Percentiles rank a stretch among this genome's conserved stretches.
phyloP scores from a whole-genome alignment of 2,113 vertebrate species.

The Podarcis muralis region DNA sequence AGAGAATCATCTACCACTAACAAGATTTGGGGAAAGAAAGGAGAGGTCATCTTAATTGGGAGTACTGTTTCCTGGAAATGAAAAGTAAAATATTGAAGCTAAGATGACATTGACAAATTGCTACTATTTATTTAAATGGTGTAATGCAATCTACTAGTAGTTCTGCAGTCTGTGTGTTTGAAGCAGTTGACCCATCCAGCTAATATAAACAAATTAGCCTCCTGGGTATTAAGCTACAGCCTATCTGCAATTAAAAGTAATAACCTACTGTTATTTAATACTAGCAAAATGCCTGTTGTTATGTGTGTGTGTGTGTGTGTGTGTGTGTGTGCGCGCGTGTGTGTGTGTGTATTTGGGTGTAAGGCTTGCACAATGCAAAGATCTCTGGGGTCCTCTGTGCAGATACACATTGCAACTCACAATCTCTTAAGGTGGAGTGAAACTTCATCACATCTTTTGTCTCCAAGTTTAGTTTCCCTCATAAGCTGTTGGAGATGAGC shows the following conservation, averaged over 20 bases:
- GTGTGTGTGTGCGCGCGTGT: not conserved
- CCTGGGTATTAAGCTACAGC: slow-evolving; percentile 66
- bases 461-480: not conserved
- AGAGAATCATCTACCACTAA: slow-evolving; percentile 77
- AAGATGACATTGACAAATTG: slow-evolving; percentile 97
- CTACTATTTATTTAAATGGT: slow-evolving; percentile 96
- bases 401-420: no score
- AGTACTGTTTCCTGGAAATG: slow-evolving; percentile 88
- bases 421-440: not conserved
- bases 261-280: slow-evolving; percentile 71
- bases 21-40: slow-evolving; percentile 74
- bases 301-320: not conserved
- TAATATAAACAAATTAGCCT: slow-evolving; percentile 90
- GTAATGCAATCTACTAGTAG: slow-evolving; percentile 89
- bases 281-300: slow-evolving; percentile 11
- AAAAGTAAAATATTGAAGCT: slow-evolving; percentile 81
- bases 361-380: not conserved
- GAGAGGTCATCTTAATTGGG: slow-evolving; percentile 89
- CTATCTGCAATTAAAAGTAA: slow-evolving; percentile 71
- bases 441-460: not conserved
- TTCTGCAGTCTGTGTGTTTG: slow-evolving; percentile 88
- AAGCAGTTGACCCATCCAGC: slow-evolving; percentile 84
- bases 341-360: not conserved
- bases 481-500: not conserved
- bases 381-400: not conserved